Base-by-base conservation (phyloP, 2,888 invertebrate genomes). In the Hemithea aestivaria region DNA sequence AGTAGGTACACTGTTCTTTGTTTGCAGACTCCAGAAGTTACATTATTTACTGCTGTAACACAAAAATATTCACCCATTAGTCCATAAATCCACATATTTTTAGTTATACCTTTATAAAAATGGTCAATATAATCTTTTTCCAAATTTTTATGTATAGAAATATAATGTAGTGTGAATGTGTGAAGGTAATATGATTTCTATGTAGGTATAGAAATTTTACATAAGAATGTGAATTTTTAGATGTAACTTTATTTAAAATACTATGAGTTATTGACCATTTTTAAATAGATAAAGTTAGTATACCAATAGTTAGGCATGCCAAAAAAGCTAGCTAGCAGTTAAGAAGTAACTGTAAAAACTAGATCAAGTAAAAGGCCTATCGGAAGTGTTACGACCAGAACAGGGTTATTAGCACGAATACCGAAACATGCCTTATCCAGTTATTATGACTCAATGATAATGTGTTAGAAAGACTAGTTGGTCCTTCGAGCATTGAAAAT, bases 1-100 rank as follows among this genome's bases (percentile, higher is more conserved):
- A 70, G 69, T 70, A 73, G 59, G 66, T 70, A 66, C 66, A 60
- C 55, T 48, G 44, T 53, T 48, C 52, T 48, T 35, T 2, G 2
- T 16, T 2, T 16, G 16, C 5, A 16, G 16, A 16, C 53, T 53
- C 51, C 55, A 53, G 47, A 58, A 56, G 58, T 41, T 51, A 54
- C 56, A 49, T 56, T 57, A 42, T 16, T 16, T 4, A 54, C 41
- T 45, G 65, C 74, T 75, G 74, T 56, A 73, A 73, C 28, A 40
- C 43, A 40, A 42, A 42, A 27, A 16, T 16, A 16, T 16, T 16
- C 16, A 16, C 3, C 16, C 5, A 4, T 16, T 16, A 16, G 5
- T 16, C n/a, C n/a, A n/a, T 4, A 16, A 16, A 16, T 16, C 5
- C 16, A 40, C 6, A 31, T 25, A 21, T 21, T 24, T 7, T 30